A percentile compares a stretch with the other conserved stretches of the same genome.
Conservation (phyloP, 2,797 vertebrate genomes). For the Sebastes reedi region DNA sequence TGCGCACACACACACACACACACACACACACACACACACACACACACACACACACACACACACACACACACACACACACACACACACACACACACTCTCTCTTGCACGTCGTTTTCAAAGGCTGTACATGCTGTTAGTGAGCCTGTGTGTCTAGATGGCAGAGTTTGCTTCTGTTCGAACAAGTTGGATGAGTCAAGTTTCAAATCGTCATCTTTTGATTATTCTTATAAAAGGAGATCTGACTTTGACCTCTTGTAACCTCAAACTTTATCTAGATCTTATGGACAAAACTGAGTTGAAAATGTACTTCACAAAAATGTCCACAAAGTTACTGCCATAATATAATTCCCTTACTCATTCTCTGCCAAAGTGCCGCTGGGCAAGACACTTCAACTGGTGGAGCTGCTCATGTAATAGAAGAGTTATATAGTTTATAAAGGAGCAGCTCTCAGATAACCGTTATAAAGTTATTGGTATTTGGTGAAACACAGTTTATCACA, state of each 20-base stretch:
- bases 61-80: neutral
- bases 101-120: constrained; percentile 8
- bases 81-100: neutral
- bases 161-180: constrained; percentile 16
- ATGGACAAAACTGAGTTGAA: neutral
- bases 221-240: constrained; percentile 12
- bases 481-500: too few relatives aligned
- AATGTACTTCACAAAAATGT: neutral
- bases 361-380: neutral
- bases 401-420: neutral
- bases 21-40: neutral
- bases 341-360: neutral
- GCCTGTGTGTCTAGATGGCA: constrained; percentile 14
- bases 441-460: too few relatives aligned
- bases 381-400: neutral
- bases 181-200: constrained; percentile 35
- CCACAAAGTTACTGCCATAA: neutral
- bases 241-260: constrained; percentile 23
- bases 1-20: neutral
- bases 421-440: neutral
- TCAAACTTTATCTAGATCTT: constrained; percentile 4
- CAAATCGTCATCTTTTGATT: constrained; percentile 17
- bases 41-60: neutral
- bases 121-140: neutral
- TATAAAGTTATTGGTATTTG: too few relatives aligned